Conservation (phyloP, 2,888 invertebrate species). For the Sphecodes monilicornis region DNA sequence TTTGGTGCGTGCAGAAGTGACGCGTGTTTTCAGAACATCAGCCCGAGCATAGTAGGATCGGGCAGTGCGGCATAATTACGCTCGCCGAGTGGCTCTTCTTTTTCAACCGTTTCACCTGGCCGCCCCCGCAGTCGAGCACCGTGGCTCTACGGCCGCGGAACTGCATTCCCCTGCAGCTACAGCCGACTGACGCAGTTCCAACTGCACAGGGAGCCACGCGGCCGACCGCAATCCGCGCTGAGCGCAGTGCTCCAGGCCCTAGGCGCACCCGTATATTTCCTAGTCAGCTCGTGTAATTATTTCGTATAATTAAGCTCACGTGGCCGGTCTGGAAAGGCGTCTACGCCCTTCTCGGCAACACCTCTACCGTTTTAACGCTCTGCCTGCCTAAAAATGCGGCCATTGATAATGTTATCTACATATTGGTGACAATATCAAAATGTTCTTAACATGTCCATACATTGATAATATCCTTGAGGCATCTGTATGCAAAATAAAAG, state of each 20-base stretch:
- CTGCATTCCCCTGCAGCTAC: slow-evolving; percentile 63
- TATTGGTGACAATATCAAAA: not conserved
- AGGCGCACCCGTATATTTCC: slow-evolving; percentile 64
- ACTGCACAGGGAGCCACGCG: slow-evolving; percentile 68
- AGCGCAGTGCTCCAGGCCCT: slow-evolving; percentile 62
- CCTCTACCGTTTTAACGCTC: slow-evolving; percentile 4
- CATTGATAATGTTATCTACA: not conserved
- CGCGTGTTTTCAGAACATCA: slow-evolving; percentile 52
- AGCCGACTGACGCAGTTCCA: slow-evolving; percentile 66
- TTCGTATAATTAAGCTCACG: slow-evolving; percentile 77
- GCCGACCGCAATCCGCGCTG: slow-evolving; percentile 76
- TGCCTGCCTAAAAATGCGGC: not conserved
- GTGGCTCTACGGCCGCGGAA: slow-evolving; percentile 51
- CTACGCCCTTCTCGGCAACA: not conserved
- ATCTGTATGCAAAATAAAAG: too few relatives aligned
- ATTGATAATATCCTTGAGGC: too few relatives aligned
- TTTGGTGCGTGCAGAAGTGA: slow-evolving; percentile 32
- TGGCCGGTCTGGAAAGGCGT: slow-evolving; percentile 25
- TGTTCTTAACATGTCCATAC: not conserved
- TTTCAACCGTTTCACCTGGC: slow-evolving; percentile 53
- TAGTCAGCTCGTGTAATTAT: slow-evolving; percentile 74
- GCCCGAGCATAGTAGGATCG: slow-evolving; percentile 38
- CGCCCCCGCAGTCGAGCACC: slow-evolving; percentile 29
- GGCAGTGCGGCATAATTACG: slow-evolving; percentile 64
- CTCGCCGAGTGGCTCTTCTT: slow-evolving; percentile 58